These are phyloP conservation scores for Atherinomorus stipes DNA, from an alignment of 2,113 vertebrate genomes.

Conservation along the genomic window DNA sequence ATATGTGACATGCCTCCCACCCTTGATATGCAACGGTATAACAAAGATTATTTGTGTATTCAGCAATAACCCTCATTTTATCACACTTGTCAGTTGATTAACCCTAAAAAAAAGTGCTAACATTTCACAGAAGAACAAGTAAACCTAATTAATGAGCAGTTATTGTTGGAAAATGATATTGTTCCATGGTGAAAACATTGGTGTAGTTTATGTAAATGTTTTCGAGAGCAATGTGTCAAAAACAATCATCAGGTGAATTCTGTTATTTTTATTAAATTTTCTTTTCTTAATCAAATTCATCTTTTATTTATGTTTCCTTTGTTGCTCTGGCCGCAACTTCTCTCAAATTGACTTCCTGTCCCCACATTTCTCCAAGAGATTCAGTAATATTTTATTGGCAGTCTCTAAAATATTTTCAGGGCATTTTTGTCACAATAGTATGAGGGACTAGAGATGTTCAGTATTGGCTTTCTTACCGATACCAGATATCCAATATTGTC, in stretches of 20 bases:
- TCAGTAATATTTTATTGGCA: too few species aligned
- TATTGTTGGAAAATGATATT: not conserved
- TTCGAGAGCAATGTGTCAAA: not conserved
- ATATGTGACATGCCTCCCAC: not conserved
- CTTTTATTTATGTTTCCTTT: not conserved
- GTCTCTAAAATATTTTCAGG: too few species aligned
- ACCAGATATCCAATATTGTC: too few species aligned
- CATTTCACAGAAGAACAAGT: not conserved
- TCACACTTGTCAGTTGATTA: conserved; percentile 10
- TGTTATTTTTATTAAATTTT: not conserved
- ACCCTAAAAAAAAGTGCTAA: not conserved
- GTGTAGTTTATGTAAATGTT: conserved; percentile 1
- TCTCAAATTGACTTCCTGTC: not conserved
- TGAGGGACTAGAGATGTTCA: too few species aligned
- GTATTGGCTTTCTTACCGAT: too few species aligned
- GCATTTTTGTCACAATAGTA: too few species aligned
- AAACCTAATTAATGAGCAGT: not conserved
- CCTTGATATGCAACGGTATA: not conserved
- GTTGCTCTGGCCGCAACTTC: conserved; percentile 32
- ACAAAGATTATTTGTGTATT: not conserved
- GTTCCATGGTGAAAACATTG: not conserved
- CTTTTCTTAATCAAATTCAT: not conserved
- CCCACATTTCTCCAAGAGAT: too few species aligned
- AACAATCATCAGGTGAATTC: conserved; percentile 3
- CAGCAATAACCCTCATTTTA: not conserved